Evolutionary conservation across 2,113 vertebrate genomes (phyloP), one percentile per base, ranked within the genome.

Genomic region (Engystomops pustulosus): DNA sequence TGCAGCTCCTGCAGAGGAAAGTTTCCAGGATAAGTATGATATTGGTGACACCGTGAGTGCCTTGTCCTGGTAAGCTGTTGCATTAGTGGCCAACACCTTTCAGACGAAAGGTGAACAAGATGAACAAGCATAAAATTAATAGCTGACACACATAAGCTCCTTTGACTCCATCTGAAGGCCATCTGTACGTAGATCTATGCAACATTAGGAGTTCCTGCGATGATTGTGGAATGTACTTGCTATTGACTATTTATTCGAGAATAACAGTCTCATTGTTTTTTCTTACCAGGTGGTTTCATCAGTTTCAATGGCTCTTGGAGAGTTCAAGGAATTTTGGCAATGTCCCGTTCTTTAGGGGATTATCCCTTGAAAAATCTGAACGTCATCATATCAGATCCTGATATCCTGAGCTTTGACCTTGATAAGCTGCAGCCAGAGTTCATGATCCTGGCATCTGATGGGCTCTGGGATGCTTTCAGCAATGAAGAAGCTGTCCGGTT

Each of bases 241-340:
- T 34, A 34, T 65, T 32, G 30, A 32, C 7, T n/a, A 17, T 23
- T 7, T 32, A 47, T 51, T 30, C 20, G 71, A 51, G 45, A 53
- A 55, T 36, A 49, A 47, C 44, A 44, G 36, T 23, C 14, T 53
- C 45, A n/a, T 82, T 27, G 85, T 51, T 91, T 36, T 92, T 80
- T 72, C 41, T 36, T 88, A 86, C 23, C 88, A 99, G 98, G 98
- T 74, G 98, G 98, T 0, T 99, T 99, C 91, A 99, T 99, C 93
- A 99, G 98, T 90, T 99, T 99, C 87, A 99, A 97, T 0, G 98
- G 98, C 80, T 99, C 98, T 0, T 99, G 98, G 98, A 95, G 98
- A 0, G 98, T 99, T 9, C 98, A 99, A 91, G 98, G 98, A 71
- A 97, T 99, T 90, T 91, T 99, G 90, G 97, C 98, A 78, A 99